A percentile compares a stretch with the other conserved stretches of the same genome.
These are phyloP conservation scores for Myotis vivesi DNA, from an alignment of 2,797 vertebrate genomes.

Conservation along the genomic window DNA sequence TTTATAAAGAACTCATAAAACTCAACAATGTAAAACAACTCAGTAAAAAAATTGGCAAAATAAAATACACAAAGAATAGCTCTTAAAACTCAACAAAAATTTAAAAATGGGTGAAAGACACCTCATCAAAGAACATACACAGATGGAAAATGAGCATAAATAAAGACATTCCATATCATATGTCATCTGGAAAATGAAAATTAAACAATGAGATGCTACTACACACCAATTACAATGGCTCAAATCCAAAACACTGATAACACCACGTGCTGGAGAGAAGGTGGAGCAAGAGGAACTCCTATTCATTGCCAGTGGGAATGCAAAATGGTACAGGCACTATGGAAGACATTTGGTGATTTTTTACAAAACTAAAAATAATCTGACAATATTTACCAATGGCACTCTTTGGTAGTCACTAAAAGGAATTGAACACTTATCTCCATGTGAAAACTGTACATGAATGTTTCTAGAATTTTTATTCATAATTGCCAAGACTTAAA, in stretches of 20 bases:
- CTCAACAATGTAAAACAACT: background rate
- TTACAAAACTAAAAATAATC: background rate
- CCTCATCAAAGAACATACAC: background rate
- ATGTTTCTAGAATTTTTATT: background rate
- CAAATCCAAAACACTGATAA: background rate
- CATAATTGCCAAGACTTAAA: background rate
- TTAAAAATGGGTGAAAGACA: background rate
- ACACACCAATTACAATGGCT: background rate
- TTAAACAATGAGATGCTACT: background rate
- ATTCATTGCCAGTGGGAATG: background rate
- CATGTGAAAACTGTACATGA: background rate
- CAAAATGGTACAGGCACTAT: background rate
- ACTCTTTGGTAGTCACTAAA: background rate
- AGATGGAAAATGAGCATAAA: background rate
- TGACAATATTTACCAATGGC: background rate
- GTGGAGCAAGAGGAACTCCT: background rate
- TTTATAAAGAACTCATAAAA: slow-evolving; percentile 32
- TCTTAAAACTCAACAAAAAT: background rate
- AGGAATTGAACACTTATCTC: background rate
- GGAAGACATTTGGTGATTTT: background rate
- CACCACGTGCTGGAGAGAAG: background rate
- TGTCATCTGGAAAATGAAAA: background rate
- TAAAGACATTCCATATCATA: background rate
- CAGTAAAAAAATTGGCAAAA: background rate
- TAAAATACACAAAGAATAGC: background rate